A percentile compares a stretch with the other conserved stretches of the same genome.
Evolutionary conservation across 2,888 invertebrate genomes (phyloP).

Genomic region (Malachius bipustulatus): DNA sequence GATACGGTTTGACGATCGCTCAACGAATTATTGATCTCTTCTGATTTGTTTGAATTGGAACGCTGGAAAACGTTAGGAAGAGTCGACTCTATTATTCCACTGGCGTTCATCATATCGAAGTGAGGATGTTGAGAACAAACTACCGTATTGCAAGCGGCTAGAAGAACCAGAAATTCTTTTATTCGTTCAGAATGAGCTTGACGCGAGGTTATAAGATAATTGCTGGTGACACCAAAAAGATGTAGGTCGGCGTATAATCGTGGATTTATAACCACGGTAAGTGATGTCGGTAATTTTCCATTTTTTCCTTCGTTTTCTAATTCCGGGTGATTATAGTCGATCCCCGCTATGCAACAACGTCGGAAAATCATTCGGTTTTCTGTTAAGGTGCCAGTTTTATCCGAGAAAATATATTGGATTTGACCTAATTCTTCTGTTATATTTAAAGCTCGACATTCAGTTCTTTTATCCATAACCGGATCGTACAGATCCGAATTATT

Average conservation of each 20-base stretch:
- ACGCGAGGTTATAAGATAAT: slow-evolving; percentile 22
- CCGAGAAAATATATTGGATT: slow-evolving; percentile 88
- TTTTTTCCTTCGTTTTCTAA: slow-evolving; percentile 48
- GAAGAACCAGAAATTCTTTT: slow-evolving; percentile 78
- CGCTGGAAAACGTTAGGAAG: slow-evolving; percentile 21
- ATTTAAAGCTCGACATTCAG: slow-evolving; percentile 88
- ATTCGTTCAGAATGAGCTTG: slow-evolving; percentile 55
- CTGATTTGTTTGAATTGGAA: slow-evolving; percentile 10
- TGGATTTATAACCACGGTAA: slow-evolving; percentile 41
- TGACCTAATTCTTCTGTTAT: slow-evolving; percentile 97
- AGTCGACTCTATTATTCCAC: slow-evolving; percentile 45
- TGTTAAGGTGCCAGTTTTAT: slow-evolving; percentile 95
- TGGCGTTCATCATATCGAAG: slow-evolving; percentile 59
- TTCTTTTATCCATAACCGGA: slow-evolving; percentile 63
- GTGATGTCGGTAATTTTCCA: slow-evolving; percentile 37
- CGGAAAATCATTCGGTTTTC: slow-evolving; percentile 97
- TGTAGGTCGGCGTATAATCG: slow-evolving; percentile 42
- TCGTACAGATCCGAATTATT: slow-evolving; percentile 83
- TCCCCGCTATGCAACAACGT: slow-evolving; percentile 76
- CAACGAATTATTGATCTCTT: slow-evolving; percentile 1
- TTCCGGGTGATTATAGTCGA: slow-evolving; percentile 77
- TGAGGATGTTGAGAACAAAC: slow-evolving; percentile 82
- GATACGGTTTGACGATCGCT: slow-evolving; percentile 11
- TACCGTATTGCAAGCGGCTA: slow-evolving; percentile 94
- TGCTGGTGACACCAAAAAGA: slow-evolving; percentile 23